Conservation (phyloP, 2,888 invertebrate genomes). For the Parthenolecanium corni region DNA sequence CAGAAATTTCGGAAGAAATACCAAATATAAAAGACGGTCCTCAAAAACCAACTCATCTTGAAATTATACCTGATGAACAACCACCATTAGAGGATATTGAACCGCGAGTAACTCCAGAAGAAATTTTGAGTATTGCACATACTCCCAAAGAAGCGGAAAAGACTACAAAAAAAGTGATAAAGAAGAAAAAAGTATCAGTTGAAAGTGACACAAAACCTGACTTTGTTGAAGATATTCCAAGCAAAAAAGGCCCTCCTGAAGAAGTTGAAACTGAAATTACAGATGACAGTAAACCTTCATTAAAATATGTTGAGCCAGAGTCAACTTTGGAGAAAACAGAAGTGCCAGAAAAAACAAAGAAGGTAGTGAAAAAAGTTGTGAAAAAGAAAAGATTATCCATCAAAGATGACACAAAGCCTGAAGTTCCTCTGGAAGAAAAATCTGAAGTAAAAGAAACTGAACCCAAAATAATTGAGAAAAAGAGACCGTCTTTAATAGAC, state of each 20-base stretch:
- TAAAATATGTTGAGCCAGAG: constrained; percentile 10
- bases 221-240: constrained; percentile 34
- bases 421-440: constrained; percentile 29
- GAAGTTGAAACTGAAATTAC: constrained; percentile 32
- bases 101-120: not conserved
- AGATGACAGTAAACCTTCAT: constrained; percentile 23
- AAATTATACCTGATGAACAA: constrained; percentile 30
- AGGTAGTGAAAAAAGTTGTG: not conserved
- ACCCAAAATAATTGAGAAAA: too few relatives aligned
- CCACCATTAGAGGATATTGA: not conserved
- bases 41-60: constrained; percentile 34
- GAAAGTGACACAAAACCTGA: constrained; percentile 34
- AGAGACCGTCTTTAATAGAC: too few relatives aligned
- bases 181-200: not conserved
- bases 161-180: not conserved
- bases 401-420: constrained; percentile 30
- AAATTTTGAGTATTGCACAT: not conserved
- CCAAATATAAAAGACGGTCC: constrained; percentile 32
- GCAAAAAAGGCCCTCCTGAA: constrained; percentile 36
- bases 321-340: constrained; percentile 13
- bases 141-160: not conserved
- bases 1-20: too few relatives aligned
- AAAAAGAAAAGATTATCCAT: constrained; percentile 13
- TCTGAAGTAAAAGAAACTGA: constrained; percentile 33
- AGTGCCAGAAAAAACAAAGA: too few relatives aligned